phyloP scores from a whole-genome alignment of 2,888 invertebrate genomes.

The Noctua comes region DNA sequence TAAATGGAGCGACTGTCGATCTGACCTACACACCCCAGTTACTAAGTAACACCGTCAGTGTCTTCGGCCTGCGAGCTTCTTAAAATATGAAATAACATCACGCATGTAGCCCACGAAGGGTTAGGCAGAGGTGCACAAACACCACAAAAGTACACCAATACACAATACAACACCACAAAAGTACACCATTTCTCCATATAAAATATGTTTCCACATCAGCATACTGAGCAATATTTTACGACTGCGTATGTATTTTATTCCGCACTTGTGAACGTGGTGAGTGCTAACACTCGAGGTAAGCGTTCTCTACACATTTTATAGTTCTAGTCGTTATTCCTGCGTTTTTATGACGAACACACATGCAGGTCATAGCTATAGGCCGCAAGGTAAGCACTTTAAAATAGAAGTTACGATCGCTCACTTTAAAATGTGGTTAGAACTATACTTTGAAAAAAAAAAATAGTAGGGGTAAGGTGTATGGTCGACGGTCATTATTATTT shows the following conservation, averaged over 20 bases:
- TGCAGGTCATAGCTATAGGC: neutral
- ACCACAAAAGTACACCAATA: neutral
- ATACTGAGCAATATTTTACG: slow-evolving; percentile 38
- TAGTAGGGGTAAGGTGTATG: too few relatives aligned
- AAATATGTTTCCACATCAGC: slow-evolving; percentile 12
- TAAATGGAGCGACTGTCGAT: neutral
- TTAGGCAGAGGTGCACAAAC: neutral
- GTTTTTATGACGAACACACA: slow-evolving; percentile 43
- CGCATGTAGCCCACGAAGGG: neutral
- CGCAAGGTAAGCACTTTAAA: neutral
- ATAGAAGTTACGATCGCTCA: slow-evolving; percentile 9
- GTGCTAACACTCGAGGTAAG: slow-evolving; percentile 24
- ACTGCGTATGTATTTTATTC: slow-evolving; percentile 46
- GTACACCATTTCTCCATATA: neutral
- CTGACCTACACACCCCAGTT: neutral
- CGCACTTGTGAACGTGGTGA: slow-evolving; percentile 37
- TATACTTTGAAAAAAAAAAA: neutral
- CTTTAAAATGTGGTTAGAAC: neutral
- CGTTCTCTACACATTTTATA: slow-evolving; percentile 48
- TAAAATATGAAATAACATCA: neutral
- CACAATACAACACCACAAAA: too few relatives aligned
- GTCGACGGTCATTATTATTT: neutral
- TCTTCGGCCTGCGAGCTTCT: neutral
- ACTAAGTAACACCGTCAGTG: neutral
- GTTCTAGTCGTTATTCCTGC: slow-evolving; percentile 29